Conservation (phyloP, 2,888 invertebrate species). For the Eugnorisma glareosa region DNA sequence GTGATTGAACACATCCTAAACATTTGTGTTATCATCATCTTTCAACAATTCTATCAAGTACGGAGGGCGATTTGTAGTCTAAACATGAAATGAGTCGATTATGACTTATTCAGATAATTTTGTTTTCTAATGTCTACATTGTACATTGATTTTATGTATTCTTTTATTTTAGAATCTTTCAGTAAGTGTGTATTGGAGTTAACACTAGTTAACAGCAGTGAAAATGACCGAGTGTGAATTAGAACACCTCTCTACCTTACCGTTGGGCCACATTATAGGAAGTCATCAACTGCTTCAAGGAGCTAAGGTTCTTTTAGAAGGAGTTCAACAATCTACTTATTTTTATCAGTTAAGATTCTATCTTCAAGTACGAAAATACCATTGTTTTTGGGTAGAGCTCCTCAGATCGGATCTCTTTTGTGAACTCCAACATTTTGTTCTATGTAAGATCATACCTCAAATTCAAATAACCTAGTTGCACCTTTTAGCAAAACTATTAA, state of each 20-base stretch:
- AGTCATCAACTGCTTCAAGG: neutral
- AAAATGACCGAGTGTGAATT: neutral
- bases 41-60: constrained; percentile 1
- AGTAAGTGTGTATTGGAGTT: neutral
- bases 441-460: neutral
- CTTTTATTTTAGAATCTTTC: neutral
- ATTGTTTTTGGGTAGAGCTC: neutral
- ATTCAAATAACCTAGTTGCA: no score
- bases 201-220: neutral
- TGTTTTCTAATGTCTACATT: neutral
- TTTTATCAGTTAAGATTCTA: neutral
- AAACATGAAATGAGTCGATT: constrained; percentile 16
- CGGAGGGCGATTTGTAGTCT: constrained; percentile 10
- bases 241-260: neutral
- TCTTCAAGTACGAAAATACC: neutral
- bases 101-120: neutral
- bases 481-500: neutral
- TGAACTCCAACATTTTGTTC: neutral
- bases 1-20: constrained; percentile 50
- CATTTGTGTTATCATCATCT: constrained; percentile 21
- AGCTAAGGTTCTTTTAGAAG: neutral
- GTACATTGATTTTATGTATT: neutral
- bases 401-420: neutral
- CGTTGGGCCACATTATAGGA: neutral
- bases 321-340: neutral